These are phyloP conservation scores for Cranoglanis bouderius DNA, from an alignment of 2,113 vertebrate species.

Conservation along the genomic window DNA sequence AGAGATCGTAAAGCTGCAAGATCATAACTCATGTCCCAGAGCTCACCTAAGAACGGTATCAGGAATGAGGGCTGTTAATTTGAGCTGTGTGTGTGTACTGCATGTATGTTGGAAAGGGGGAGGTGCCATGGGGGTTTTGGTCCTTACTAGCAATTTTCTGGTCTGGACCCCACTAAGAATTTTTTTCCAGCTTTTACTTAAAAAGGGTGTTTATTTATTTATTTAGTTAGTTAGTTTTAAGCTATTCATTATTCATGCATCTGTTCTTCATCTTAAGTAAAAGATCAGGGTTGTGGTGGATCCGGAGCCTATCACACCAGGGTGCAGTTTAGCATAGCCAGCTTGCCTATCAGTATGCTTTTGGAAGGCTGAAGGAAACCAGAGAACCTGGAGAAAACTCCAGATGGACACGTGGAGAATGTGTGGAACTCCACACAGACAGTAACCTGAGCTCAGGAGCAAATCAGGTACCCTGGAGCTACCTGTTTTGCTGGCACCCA, in stretches of 20 bases:
- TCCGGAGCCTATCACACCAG: neutral
- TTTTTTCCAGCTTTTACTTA: too few relatives aligned
- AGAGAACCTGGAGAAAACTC: neutral
- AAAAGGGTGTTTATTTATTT: neutral
- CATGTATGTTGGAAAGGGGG: neutral
- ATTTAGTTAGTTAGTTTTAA: neutral
- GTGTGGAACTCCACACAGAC: neutral
- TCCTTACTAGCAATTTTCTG: neutral
- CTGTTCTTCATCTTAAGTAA: neutral
- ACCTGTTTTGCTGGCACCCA: neutral
- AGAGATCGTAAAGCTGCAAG: neutral
- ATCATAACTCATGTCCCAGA: conserved; percentile 4
- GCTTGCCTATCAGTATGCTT: neutral
- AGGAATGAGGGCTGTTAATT: neutral
- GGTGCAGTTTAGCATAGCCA: neutral
- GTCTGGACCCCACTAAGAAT: neutral
- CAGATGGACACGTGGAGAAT: too few relatives aligned
- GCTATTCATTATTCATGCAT: neutral
- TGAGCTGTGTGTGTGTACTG: neutral
- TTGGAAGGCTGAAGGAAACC: neutral
- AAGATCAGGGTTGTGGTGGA: neutral
- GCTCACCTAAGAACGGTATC: neutral
- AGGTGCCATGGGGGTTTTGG: neutral
- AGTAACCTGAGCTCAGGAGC: neutral
- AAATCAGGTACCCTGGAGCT: neutral